These are phyloP conservation scores for Pharmacophagus antenor DNA, from an alignment of 2,888 invertebrate genomes.

Conservation along the genomic window DNA sequence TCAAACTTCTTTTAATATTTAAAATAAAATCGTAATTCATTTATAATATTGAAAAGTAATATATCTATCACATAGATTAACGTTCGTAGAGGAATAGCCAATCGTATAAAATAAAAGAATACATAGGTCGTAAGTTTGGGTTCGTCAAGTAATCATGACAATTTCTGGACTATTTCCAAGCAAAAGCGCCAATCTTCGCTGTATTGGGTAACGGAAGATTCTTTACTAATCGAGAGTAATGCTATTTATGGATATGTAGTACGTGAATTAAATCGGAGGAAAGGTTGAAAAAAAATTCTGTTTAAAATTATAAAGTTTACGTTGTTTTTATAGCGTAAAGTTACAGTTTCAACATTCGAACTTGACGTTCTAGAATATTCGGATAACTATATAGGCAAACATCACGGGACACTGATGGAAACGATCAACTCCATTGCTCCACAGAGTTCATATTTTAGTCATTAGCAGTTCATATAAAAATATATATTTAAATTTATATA, in stretches of 20 bases:
- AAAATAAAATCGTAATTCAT: background rate
- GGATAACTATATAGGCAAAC: background rate
- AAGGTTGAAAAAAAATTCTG: background rate
- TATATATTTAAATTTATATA: too few species aligned
- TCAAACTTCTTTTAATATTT: background rate
- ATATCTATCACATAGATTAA: too few species aligned
- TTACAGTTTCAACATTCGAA: background rate
- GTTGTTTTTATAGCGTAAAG: background rate
- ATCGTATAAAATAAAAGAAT: too few species aligned
- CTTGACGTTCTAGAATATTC: background rate
- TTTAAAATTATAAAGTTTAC: background rate
- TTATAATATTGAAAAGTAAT: too few species aligned
- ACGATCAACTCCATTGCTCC: background rate
- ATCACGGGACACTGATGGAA: background rate
- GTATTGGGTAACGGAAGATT: too few species aligned
- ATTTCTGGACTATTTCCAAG: too few species aligned
- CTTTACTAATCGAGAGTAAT: too few species aligned
- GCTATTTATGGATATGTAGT: too few species aligned
- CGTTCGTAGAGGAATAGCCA: too few species aligned
- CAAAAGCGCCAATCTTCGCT: too few species aligned
- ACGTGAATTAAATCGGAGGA: background rate
- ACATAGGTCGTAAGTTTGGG: too few species aligned
- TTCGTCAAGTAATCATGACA: too few species aligned
- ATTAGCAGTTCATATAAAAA: background rate
- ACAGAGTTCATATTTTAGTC: background rate